Evolutionary conservation across 2,797 vertebrate species (phyloP), one percentile per base, ranked within the genome.

Genomic region (Rhinogobio ventralis): DNA sequence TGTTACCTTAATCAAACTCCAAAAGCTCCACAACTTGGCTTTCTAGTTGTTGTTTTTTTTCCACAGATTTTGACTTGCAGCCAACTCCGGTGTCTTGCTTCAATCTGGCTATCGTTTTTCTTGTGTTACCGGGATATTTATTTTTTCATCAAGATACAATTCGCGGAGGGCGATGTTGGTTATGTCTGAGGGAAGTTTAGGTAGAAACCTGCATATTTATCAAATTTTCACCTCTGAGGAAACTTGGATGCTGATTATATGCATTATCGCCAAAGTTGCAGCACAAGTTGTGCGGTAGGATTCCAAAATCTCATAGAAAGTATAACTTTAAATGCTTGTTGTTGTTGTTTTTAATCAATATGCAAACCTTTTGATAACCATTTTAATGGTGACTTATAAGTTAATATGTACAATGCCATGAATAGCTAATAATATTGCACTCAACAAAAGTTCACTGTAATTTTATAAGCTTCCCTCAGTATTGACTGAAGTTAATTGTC

Each of bases 41-140:
- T 42, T 69, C 73, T 28, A 20, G 10, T 19, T 82, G 51, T 87
- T 85, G 80, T 66, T 80, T 30, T 80, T 30, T 88, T 85, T 84
- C 78, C 55, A 55, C n/a, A 17, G 39, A 62, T 74, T 83, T 86
- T 81, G 64, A 82, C 20, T 78, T 55, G 60, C 28, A 25, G 73
- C 46, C 79, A 82, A 30, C 78, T 76, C 78, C 71, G 55, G 62
- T 85, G 71, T 89, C 88, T 85, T 86, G 72, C 79, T 86, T 85
- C 72, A 88, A 86, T 71, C 76, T 73, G 67, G 53, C 42, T 64
- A 60, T 86, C 53, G 39, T 81, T 79, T 81, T 83, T 84, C 68
- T 66, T 20, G 33, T 17, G 23, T 82, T 85, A 71, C 51, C 5
- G 7, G 42, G 75, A 15, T 51, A 39, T 87, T 84, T 75, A 33